Base-by-base conservation (phyloP, 2,888 invertebrate species). In the Drosophila mimetica region DNA sequence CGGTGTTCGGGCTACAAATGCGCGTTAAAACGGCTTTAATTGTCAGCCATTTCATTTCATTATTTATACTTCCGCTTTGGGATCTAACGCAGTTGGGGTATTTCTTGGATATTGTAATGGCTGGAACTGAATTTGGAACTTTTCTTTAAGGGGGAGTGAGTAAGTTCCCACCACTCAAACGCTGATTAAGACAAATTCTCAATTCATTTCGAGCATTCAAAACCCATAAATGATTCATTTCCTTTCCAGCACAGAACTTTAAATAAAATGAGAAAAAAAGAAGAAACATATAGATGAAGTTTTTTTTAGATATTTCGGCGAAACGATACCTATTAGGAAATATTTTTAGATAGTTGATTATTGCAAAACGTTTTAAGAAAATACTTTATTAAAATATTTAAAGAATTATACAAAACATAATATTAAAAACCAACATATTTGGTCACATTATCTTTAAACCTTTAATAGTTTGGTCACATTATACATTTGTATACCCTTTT, bases 11-110 rank as follows among this genome's bases (percentile, higher is more conserved):
- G 64, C 85, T 64, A 76, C 57, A 76, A 86, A 84, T 79, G 75
- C 60, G 82, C 86, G 74, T 73, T 83, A 70, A 83, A 84, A 80
- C 71, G 86, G 67, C 85, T 88, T 83, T 84, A 84, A 84, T 84
- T 84, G 84, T 79, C 57, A 73, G 60, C 52, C 74, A 32, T 74
- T 74, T 64, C 46, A 41, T 52, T 65, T 82, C 69, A 82, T 87
- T 82, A 85, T 83, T 87, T 83, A 85, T 83, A 69, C 69, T 75
- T 82, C 84, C 83, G 77, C 42, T 79, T 46, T 8, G 32, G 48
- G 28, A 20, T 54, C 50, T 48, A 34, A 18, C 36, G 48, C 28
- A 42, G 42, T 55, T 36, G 57, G 34, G 25, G 44, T 30, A 14
- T 14, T 16, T 22, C 22, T 37, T 28, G 60, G 60, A 59, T 60